Evolutionary conservation across 1,140 invertebrate species (phyloP), one percentile per base, ranked within the genome.

Genomic region (Orius insidiosus): DNA sequence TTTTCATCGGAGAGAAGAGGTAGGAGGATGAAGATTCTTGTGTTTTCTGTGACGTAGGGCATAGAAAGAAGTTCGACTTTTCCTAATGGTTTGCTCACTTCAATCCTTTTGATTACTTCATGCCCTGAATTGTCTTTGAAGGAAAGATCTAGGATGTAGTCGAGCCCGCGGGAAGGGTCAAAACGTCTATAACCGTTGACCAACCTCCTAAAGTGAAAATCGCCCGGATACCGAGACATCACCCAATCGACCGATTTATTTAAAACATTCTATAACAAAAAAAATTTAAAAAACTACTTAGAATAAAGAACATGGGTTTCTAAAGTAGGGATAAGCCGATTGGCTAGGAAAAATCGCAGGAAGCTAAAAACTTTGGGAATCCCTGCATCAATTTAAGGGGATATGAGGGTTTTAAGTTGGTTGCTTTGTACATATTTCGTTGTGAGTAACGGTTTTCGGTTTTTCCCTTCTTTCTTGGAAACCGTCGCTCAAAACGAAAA

Each of bases 31-130:
- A 78, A 75, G 1, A 94, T 72, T 52, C 80, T 64, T 2, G 77
- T 75, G 58, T 79, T 86, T 69, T 94, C 89, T 0, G 85, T 94
- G 2, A 93, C 86, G 62, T 90, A 93, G 1, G 88, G 85, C 58
- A 86, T 80, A 3, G 81, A 74, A 6, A 92, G 68, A 34, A 92
- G 74, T 63, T 93, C 84, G 3, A 86, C 76, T 57, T 80, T 75
- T 15, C 83, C 81, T 37, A 94, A 60, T 1, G 84, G 79, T 54
- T 90, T 80, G 40, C 76, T 74, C 24, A 78, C 69, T 67, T 85
- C 72, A 43, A 79, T 64, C 58, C 64, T 59, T 53, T 63, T 64
- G 15, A 57, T 53, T 1, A 60, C 47, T 47, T 59, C 51, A 46
- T 56, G 55, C 9, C 61, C 56, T 35, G 56, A 39, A 30, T 60